phyloP scores from a whole-genome alignment of 2,888 invertebrate species.

The Polydrusus pterygomalis region DNA sequence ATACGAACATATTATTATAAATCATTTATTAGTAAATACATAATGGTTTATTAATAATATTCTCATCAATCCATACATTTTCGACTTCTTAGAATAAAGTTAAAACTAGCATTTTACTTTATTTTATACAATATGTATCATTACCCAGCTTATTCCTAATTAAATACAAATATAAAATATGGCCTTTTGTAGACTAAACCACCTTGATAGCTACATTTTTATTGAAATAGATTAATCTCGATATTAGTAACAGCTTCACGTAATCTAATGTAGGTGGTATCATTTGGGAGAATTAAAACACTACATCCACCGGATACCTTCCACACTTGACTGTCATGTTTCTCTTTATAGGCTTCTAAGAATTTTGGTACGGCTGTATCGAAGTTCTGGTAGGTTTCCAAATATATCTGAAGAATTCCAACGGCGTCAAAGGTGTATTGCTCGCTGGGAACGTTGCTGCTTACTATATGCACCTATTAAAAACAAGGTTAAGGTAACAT shows the following conservation, averaged over 20 bases:
- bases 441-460: conserved; percentile 13
- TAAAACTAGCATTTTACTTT: no score
- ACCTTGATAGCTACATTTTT: background rate
- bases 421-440: conserved; percentile 22
- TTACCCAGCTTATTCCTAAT: no score
- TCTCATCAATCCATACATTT: no score
- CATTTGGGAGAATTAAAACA: conserved; percentile 15
- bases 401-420: conserved; percentile 19
- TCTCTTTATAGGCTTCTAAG: conserved; percentile 8
- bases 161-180: no score
- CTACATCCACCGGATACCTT: conserved; percentile 26
- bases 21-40: no score
- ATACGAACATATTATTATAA: no score
- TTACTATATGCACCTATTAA: conserved; percentile 15
- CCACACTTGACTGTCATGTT: conserved; percentile 22
- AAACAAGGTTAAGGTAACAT: no score
- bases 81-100: no score
- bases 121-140: no score
- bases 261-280: background rate
- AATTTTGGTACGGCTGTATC: conserved; percentile 17
- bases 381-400: conserved; percentile 9
- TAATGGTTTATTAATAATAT: no score
- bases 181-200: no score
- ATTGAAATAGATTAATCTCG: conserved; percentile 13
- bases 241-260: conserved; percentile 14